Base-by-base conservation (phyloP, 1,140 invertebrate genomes). In the Homalodisca vitripennis region DNA sequence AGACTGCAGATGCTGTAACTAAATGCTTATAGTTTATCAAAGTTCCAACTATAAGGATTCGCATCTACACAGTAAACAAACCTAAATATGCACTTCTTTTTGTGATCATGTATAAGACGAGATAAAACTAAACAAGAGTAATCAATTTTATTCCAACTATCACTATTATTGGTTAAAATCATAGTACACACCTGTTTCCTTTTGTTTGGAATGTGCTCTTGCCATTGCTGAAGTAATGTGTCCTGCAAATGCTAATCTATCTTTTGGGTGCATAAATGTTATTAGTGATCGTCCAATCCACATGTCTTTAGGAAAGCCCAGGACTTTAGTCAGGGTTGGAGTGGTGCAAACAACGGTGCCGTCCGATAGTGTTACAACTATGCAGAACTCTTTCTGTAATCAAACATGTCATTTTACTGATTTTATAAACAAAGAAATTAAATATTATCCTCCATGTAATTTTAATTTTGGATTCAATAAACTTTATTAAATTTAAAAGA, bases 281-380 rank as follows among this genome's bases (percentile, higher is more conserved):
- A 93, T 91, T 74, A 96, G 93, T 1, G 90, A 92, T 53, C 90
- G 81, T 3, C 92, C 92, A n/a, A 92, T 80, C 89, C 91, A 92
- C 84, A 92, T 91, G 67, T 94, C 91, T 72, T 89, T 88, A 0
- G 90, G 88, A 76, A 89, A 94, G 17, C 91, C 92, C 26, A 95
- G 79, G n/a, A 88, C 82, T 2, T 85, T 80, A 0, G 86, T 86
- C 31, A 94, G 81, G 30, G 84, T 87, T 12, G 87, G 77, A 1
- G 92, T 91, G 29, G 89, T 89, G 73, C 89, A 90, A 67, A 94
- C 81, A 0, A 95, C 89, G 0, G 91, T 82, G 20, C 92, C 92
- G 73, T 94, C 89, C 34, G 87, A 83, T 86, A 94, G 89, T 1
- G 92, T 93, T 70, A 95, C 88, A 0, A 92, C 86, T 70, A 89